Evolutionary conservation across 2,113 vertebrate species (phyloP).

Genomic region (Poeciliopsis retropinna): DNA sequence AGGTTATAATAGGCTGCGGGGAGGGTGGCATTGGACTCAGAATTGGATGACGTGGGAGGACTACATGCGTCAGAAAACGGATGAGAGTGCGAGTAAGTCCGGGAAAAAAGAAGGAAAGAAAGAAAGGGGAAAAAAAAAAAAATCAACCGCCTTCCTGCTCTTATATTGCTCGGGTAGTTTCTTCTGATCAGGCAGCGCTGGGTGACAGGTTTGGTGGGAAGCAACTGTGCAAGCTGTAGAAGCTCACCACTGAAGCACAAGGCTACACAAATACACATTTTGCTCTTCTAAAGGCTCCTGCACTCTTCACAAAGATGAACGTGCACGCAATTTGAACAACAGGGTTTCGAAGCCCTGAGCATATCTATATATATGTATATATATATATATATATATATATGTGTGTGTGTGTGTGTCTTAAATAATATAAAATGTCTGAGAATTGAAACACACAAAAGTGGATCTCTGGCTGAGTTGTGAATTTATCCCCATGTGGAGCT

Average conservation of each 20-base stretch:
- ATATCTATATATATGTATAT: not conserved
- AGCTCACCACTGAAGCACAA: not conserved
- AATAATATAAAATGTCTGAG: no score
- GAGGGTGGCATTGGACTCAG: conserved; percentile 13
- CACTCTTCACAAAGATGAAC: not conserved
- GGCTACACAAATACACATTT: not conserved
- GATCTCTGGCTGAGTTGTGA: not conserved
- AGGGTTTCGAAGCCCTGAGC: no score
- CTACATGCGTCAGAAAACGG: conserved; percentile 38
- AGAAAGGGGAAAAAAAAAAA: not conserved
- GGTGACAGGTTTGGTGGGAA: conserved; percentile 37
- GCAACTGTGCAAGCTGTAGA: conserved; percentile 4
- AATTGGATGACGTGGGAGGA: conserved; percentile 43
- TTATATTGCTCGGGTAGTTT: conserved; percentile 23
- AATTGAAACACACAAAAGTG: not conserved
- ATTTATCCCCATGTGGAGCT: not conserved
- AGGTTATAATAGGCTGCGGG: conserved; percentile 22
- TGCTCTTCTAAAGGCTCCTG: not conserved
- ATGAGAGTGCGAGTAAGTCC: not conserved
- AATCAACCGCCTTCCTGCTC: conserved; percentile 18
- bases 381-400: not conserved
- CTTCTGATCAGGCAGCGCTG: conserved; percentile 37
- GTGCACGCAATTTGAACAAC: no score
- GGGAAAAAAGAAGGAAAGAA: no score
- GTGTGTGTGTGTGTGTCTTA: not conserved